Percentiles rank a stretch among this genome's conserved stretches.
Evolutionary conservation across 2,113 vertebrate species (phyloP).

Genomic region (Charina bottae): DNA sequence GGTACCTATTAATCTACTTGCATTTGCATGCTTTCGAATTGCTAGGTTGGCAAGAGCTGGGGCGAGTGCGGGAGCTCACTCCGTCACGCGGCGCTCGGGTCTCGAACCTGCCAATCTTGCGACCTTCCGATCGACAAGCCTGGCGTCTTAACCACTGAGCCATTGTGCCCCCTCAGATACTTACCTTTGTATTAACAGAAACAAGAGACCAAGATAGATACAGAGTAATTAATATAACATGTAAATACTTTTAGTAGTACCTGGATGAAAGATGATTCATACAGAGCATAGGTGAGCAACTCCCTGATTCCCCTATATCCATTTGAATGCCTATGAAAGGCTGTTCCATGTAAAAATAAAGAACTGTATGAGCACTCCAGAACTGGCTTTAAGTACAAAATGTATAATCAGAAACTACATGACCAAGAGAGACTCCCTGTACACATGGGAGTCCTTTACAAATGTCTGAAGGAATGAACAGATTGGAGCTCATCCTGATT

Average conservation of each 20-base stretch:
- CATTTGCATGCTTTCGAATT: no score
- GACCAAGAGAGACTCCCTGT: no score
- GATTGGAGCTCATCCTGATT: neutral
- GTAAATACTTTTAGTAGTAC: neutral
- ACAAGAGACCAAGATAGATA: neutral
- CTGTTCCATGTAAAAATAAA: neutral
- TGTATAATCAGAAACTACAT: neutral
- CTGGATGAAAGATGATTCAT: neutral
- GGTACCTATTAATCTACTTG: no score
- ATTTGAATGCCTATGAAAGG: neutral
- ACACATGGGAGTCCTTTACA: neutral
- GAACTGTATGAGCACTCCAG: neutral
- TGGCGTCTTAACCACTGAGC: no score
- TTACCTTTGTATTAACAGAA: neutral
- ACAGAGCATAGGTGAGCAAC: neutral
- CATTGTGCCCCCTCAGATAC: no score
- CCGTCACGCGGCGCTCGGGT: no score
- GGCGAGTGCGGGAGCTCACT: no score
- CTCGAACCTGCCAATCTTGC: no score
- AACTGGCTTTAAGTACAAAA: neutral
- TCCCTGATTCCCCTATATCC: neutral
- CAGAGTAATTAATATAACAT: neutral
- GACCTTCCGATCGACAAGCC: no score
- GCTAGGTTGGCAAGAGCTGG: no score
- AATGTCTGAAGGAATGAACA: neutral